Evolutionary conservation across 2,888 invertebrate species (phyloP).

Genomic region (Minunthozetes semirufus): DNA sequence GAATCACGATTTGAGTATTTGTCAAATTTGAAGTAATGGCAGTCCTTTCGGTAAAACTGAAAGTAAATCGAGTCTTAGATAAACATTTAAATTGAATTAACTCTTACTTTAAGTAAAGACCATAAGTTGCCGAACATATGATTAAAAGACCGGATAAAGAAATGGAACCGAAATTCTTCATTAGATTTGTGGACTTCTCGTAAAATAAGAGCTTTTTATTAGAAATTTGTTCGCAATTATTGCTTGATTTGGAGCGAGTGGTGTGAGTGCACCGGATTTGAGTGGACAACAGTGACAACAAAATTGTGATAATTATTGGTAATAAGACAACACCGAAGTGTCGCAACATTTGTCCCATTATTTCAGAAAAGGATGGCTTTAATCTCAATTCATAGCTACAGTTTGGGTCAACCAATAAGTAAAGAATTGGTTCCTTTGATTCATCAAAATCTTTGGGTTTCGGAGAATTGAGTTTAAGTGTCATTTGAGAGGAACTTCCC

Average conservation of each 20-base stretch:
- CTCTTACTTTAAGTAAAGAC: background rate
- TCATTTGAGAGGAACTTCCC: conserved; percentile 12
- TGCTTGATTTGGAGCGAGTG: too few relatives aligned
- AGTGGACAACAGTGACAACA: conserved; percentile 29
- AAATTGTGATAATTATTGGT: conserved; percentile 32
- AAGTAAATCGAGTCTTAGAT: background rate
- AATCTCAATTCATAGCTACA: conserved; percentile 39
- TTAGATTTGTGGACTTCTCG: background rate
- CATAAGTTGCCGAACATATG: background rate
- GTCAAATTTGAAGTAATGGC: background rate
- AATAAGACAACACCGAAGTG: conserved; percentile 33
- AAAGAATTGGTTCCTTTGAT: conserved; percentile 34
- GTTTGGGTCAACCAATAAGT: conserved; percentile 41
- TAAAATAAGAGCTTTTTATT: background rate
- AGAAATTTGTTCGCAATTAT: too few relatives aligned
- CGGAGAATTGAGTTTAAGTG: conserved; percentile 31
- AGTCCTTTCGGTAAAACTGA: background rate
- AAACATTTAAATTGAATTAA: background rate
- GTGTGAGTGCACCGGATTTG: conserved; percentile 19
- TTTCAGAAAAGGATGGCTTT: conserved; percentile 32
- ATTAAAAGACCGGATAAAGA: background rate
- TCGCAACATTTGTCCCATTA: conserved; percentile 34
- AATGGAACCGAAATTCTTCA: background rate
- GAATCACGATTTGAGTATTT: background rate
- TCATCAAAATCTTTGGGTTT: conserved; percentile 25